A percentile compares a stretch with the other conserved stretches of the same genome.
Conservation (phyloP, 1,140 invertebrate genomes). For the Gonioctena quinquepunctata region DNA sequence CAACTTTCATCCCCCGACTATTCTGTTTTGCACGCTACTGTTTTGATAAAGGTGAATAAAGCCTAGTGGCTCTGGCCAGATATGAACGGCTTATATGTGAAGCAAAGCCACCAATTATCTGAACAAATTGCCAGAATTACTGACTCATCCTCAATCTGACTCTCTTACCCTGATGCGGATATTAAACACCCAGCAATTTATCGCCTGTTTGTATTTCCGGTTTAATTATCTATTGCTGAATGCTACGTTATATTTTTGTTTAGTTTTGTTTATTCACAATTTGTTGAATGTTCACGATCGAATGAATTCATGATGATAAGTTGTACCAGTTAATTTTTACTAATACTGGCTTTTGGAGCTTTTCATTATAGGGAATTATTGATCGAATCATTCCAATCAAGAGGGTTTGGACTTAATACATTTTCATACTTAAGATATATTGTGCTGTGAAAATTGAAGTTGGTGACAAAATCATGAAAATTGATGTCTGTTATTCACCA, state of each 20-base stretch:
- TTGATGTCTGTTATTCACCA: no score
- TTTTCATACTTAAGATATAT: no score
- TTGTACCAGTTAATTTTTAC: no score
- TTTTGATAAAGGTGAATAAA: slow-evolving; percentile 1
- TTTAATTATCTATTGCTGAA: slow-evolving; percentile 2
- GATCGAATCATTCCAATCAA: no score
- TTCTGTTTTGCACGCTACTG: slow-evolving; percentile 1
- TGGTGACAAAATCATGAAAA: no score
- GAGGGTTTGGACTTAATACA: no score
- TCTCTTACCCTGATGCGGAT: not conserved
- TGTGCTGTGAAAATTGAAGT: no score
- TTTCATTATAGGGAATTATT: no score
- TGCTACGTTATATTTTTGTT: not conserved
- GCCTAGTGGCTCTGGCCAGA: slow-evolving; percentile 11
- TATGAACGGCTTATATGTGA: slow-evolving; percentile 19
- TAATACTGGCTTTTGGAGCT: no score
- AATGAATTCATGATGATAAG: no score
- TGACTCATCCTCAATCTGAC: slow-evolving; percentile 16
- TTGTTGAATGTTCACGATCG: slow-evolving; percentile 2
- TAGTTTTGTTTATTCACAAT: not conserved
- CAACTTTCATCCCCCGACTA: no score
- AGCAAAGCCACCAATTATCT: slow-evolving; percentile 18
- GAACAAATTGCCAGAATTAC: slow-evolving; percentile 23
- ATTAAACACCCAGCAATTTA: not conserved
- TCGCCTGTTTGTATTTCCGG: slow-evolving; percentile 2